These are phyloP conservation scores for Dicyrtomina minuta DNA, from an alignment of 2,888 invertebrate species.

Conservation along the genomic window DNA sequence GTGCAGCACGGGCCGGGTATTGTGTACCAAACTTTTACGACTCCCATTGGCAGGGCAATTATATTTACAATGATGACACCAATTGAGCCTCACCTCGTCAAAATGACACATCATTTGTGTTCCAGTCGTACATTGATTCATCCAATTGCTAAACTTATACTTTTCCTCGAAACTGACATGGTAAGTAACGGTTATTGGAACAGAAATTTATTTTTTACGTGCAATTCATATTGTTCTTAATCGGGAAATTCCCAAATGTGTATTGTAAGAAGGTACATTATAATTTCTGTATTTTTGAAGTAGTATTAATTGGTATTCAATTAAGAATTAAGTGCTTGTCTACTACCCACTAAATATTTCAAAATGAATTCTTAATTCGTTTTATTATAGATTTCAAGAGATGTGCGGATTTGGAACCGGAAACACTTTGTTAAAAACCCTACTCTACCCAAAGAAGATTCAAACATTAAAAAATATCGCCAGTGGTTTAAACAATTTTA, in stretches of 20 bases:
- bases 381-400: slow-evolving; percentile 72
- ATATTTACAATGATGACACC: slow-evolving; percentile 40
- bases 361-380: slow-evolving; percentile 23
- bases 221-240: no score
- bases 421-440: slow-evolving; percentile 74
- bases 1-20: slow-evolving; percentile 72
- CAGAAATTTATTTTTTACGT: no score
- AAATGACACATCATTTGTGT: slow-evolving; percentile 76
- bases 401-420: slow-evolving; percentile 83
- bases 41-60: slow-evolving; percentile 54
- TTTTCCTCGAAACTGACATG: slow-evolving; percentile 71
- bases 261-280: no score
- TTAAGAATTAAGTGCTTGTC: no score
- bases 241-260: no score
- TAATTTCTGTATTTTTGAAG: no score
- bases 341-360: background rate
- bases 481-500: slow-evolving; percentile 88
- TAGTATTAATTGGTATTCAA: no score
- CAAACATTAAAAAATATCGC: slow-evolving; percentile 69
- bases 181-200: no score
- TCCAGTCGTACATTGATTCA: slow-evolving; percentile 63
- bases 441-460: slow-evolving; percentile 72
- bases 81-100: slow-evolving; percentile 59
- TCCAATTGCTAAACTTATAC: slow-evolving; percentile 66
- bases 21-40: slow-evolving; percentile 68